Evolutionary conservation across 2,113 vertebrate species (phyloP).

Genomic region (Macrotis lagotis): DNA sequence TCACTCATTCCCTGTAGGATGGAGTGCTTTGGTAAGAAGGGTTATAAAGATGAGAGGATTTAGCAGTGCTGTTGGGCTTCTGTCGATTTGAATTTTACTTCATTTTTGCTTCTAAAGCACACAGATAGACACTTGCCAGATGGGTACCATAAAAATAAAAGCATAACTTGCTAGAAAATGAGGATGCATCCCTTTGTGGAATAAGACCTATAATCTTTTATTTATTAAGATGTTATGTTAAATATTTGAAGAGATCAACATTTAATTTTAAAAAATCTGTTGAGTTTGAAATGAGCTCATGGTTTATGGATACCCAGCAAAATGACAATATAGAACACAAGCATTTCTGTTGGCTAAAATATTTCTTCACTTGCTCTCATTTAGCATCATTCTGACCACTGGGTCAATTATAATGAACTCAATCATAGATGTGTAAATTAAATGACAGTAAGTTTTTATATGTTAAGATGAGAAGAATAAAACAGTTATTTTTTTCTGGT

Average conservation of each 20-base stretch:
- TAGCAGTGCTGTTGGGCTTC: background rate
- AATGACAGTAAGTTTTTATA: background rate
- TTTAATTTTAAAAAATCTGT: conserved; percentile 73
- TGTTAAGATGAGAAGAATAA: background rate
- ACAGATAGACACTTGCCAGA: conserved; percentile 57
- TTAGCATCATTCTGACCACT: background rate
- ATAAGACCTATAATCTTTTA: conserved; percentile 65
- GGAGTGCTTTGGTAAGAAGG: background rate
- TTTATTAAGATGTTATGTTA: conserved; percentile 70
- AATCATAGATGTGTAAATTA: background rate
- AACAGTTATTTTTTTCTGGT: background rate
- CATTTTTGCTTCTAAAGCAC: conserved; percentile 51
- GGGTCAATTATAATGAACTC: background rate
- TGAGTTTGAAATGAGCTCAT: conserved; percentile 54
- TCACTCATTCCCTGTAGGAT: background rate
- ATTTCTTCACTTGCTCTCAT: background rate
- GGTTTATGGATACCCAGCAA: conserved; percentile 31
- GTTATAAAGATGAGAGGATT: background rate
- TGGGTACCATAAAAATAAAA: conserved; percentile 60
- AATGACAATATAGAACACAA: background rate
- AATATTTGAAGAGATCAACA: conserved; percentile 77
- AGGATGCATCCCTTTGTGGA: conserved; percentile 35
- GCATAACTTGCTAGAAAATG: conserved; percentile 33
- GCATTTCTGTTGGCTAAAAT: background rate
- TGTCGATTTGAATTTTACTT: conserved; percentile 56